Base-by-base conservation (phyloP, 1,140 invertebrate genomes). In the Ylistrum balloti region DNA sequence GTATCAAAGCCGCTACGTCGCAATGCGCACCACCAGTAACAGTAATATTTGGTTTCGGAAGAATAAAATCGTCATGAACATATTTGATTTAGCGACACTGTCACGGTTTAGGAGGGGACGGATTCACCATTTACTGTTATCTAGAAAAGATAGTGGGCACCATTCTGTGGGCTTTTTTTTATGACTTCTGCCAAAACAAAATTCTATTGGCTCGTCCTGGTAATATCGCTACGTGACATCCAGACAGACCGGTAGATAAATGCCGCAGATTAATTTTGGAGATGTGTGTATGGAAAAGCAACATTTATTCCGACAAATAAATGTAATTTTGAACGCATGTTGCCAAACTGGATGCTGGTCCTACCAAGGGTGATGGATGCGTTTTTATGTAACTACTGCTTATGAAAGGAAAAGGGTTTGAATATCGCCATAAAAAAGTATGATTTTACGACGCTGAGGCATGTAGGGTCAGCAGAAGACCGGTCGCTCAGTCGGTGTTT, bases 301-400 rank as follows among this genome's bases (percentile, higher is more conserved):
- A 74, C 56, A 74, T 74, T 74, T 74, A 74, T 22, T n/a, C 56
- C 56, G 56, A 74, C 56, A 74, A 74, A 74, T 74, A 74, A 74
- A 74, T 74, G 56, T 74, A 74, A 74, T 74, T 74, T 74, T 74
- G 56, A 74, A 74, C 56, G 56, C 56, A 74, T 74, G 56, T 74
- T 74, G 56, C 56, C 56, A 74, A 74, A 74, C 56, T 28, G n/a
- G 22, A 74, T 74, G 56, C 56, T 74, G 56, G 56, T 74, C n/a
- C 22, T 1, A 74, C 22, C 56, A 28, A 5, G 56, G 7, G 56
- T 74, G 56, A 74, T 74, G 22, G 56, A 74, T 74, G 56, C 28
- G 1, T 74, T 74, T 74, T 74, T 74, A 74, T 74, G 56, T 74
- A 74, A 74, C 56, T 74, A 28, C 56, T 74, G n/a, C 56, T 74